Evolutionary conservation across 2,797 vertebrate species (phyloP), one percentile per base, ranked within the genome.

Genomic region (Serranus cabrilla): DNA sequence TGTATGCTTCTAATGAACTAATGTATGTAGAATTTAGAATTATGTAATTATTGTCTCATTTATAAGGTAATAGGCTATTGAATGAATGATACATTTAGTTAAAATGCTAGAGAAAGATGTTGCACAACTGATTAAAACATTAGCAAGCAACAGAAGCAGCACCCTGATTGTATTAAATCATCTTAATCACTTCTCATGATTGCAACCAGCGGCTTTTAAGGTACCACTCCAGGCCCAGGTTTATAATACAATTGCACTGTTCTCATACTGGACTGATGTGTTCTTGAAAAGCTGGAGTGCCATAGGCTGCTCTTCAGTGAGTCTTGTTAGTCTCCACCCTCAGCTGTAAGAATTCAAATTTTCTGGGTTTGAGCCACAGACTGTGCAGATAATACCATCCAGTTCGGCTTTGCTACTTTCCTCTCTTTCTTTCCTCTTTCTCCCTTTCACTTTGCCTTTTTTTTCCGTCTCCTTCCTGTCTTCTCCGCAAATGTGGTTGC

Each of bases 311-410:
- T 72, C 51, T 72, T 39, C 47, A 76, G 16, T 23, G 1, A 55
- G 58, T 62, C 57, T 67, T 63, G 42, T 71, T 60, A 61, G 83
- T 68, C 88, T 65, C 73, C 80, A 87, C 71, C 82, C 45, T 82
- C 79, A 76, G 80, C 83, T 84, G 86, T 75, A 76, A 76, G 71
- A 78, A 91, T 86, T 91, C 80, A 85, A 83, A 82, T 67, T 71
- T 74, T 76, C 71, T 87, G 79, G 82, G 27, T 61, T 46, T 11
- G 47, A 74, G 88, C 90, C 87, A 85, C 20, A 80, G 57, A 88
- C 59, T 87, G 62, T 64, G 61, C 57, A 80, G 78, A 87, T 76
- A 72, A 84, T 83, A 77, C 66, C 61, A 66, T 72, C 31, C 70
- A 86, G 73, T 66, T 50, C 23, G 7, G 75, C 62, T 74, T 54